A percentile compares a stretch with the other conserved stretches of the same genome.
Conservation (phyloP, 1,140 invertebrate species). For the Bombyx mori region DNA sequence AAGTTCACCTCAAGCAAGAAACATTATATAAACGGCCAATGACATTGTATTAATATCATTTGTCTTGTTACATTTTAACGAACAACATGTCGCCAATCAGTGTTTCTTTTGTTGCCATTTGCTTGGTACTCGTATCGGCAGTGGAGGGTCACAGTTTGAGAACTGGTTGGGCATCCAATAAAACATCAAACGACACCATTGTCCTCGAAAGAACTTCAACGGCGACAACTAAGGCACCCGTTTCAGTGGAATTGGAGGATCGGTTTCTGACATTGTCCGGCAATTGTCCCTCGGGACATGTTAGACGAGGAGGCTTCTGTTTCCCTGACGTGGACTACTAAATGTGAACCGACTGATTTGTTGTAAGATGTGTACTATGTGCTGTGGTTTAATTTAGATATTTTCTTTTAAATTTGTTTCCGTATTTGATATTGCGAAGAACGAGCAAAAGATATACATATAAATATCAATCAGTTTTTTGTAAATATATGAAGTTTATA, state of each 20-base stretch:
- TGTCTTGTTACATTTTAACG: slow-evolving; percentile 1
- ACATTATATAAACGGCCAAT: not conserved
- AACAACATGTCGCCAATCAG: not conserved
- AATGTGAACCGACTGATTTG: too few species aligned
- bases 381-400: too few species aligned
- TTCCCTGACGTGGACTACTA: not conserved
- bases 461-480: too few species aligned
- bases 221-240: not conserved
- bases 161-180: too few species aligned
- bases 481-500: too few species aligned
- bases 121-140: not conserved
- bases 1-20: not conserved
- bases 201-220: too few species aligned
- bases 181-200: too few species aligned
- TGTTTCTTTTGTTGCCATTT: not conserved
- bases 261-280: not conserved
- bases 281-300: not conserved
- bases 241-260: not conserved
- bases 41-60: not conserved
- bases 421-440: too few species aligned
- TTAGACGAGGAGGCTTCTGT: not conserved
- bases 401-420: too few species aligned
- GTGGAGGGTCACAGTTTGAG: too few species aligned
- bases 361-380: too few species aligned
- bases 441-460: too few species aligned